Percentiles rank a stretch among this genome's conserved stretches.
Conservation (phyloP, 2,888 invertebrate genomes). For the Cancer borealis region DNA sequence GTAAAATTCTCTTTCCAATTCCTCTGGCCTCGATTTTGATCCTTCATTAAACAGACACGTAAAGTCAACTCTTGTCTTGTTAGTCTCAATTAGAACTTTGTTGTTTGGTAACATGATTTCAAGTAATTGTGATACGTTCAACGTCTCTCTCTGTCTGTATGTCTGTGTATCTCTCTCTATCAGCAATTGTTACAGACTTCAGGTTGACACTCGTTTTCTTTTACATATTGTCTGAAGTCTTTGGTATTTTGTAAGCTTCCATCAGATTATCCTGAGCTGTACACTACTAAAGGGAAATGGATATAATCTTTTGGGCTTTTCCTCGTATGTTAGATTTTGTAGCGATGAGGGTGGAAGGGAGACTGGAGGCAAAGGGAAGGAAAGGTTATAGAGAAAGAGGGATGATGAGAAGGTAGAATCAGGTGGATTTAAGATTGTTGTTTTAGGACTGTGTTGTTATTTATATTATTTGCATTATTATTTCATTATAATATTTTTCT, state of each 20-base stretch:
- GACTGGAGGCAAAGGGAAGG: neutral
- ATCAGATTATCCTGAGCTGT: neutral
- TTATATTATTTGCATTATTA: neutral
- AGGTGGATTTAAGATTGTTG: neutral
- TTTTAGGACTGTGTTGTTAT: neutral
- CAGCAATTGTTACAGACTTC: neutral
- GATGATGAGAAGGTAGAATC: neutral
- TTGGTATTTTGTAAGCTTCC: neutral
- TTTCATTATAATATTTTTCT: neutral
- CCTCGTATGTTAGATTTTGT: neutral
- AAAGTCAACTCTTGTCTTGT: neutral
- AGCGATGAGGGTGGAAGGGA: too few relatives aligned
- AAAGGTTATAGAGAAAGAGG: neutral
- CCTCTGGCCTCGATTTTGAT: neutral
- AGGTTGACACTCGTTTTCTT: neutral
- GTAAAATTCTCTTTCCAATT: neutral
- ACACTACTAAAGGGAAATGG: too few relatives aligned
- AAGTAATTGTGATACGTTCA: neutral
- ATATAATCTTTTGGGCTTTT: neutral
- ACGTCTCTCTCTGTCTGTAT: neutral
- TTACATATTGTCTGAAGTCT: too few relatives aligned
- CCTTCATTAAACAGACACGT: neutral
- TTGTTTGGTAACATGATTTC: neutral
- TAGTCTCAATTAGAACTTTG: constrained; percentile 16
- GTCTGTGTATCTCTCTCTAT: neutral